These are phyloP conservation scores for Brenthis daphne DNA, from an alignment of 2,888 invertebrate species.

Conservation along the genomic window DNA sequence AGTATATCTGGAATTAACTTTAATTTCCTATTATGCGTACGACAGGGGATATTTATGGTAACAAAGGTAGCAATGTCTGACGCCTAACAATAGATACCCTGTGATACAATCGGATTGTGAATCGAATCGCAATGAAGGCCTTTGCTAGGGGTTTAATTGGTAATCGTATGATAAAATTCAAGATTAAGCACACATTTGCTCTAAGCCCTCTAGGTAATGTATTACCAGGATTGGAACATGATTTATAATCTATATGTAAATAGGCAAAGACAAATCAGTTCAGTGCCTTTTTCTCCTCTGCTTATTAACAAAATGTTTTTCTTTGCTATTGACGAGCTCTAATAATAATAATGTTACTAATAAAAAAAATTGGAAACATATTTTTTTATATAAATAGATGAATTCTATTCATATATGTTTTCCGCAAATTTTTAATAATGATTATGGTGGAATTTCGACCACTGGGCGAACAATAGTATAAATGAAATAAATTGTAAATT, in stretches of 20 bases:
- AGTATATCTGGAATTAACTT: not conserved
- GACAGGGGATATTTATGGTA: conserved; percentile 16
- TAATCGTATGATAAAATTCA: conserved; percentile 37
- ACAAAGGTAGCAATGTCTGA: conserved; percentile 30
- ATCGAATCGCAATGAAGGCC: conserved; percentile 39
- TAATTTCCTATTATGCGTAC: not conserved
- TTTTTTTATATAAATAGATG: too few relatives aligned
- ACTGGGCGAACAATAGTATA: too few relatives aligned
- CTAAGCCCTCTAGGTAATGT: conserved; percentile 29
- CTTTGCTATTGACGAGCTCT: too few relatives aligned
- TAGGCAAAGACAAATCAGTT: too few relatives aligned
- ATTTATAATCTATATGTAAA: not conserved
- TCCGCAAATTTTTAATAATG: too few relatives aligned
- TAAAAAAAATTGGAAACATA: too few relatives aligned
- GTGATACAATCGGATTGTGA: conserved; percentile 37
- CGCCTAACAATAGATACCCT: conserved; percentile 30
- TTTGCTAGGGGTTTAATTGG: conserved; percentile 38
- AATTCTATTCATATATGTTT: too few relatives aligned
- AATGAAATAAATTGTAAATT: too few relatives aligned
- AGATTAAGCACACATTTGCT: conserved; percentile 33
- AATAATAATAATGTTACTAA: too few relatives aligned
- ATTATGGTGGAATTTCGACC: too few relatives aligned
- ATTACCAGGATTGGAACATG: conserved; percentile 9
- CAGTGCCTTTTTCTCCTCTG: too few relatives aligned
- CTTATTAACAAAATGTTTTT: too few relatives aligned